Evolutionary conservation across 2,797 vertebrate species (phyloP).

Genomic region (Clarias laeviceps): DNA sequence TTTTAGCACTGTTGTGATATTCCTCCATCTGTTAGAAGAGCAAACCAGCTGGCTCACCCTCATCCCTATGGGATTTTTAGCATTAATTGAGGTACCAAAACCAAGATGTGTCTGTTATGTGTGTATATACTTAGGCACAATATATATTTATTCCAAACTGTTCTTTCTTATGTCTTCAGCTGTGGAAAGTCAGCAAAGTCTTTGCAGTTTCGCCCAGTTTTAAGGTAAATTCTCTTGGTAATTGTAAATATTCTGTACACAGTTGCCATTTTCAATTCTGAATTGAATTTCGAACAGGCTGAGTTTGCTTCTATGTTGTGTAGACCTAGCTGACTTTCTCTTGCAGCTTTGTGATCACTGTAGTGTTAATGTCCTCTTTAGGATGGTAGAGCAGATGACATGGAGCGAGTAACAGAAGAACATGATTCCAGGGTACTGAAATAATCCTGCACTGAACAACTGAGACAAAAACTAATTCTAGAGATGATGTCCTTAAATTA

Average conservation of each 20-base stretch:
- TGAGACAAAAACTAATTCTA: background rate
- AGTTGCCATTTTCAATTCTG: background rate
- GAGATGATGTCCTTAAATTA: conserved; percentile 23
- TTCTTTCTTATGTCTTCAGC: conserved; percentile 65
- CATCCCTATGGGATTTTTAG: conserved; percentile 87
- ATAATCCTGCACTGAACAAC: background rate
- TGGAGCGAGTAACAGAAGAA: conserved; percentile 86
- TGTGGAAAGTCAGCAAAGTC: conserved; percentile 94
- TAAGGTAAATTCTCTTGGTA: conserved; percentile 64
- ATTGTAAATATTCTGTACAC: conserved; percentile 37
- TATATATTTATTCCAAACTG: background rate
- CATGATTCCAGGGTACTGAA: conserved; percentile 85
- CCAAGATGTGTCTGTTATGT: conserved; percentile 3
- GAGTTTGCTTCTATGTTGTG: background rate
- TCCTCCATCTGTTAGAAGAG: conserved; percentile 92
- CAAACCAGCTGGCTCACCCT: conserved; percentile 90
- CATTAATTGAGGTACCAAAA: conserved; percentile 85
- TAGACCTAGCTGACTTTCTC: background rate
- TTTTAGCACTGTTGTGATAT: conserved; percentile 90
- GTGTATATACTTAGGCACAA: background rate
- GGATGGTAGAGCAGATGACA: conserved; percentile 84
- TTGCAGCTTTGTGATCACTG: conserved; percentile 10
- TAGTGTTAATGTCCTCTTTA: conserved; percentile 53
- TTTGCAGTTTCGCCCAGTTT: conserved; percentile 80
- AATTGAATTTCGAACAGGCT: background rate